These are phyloP conservation scores for Glaucopsyche alexis DNA, from an alignment of 2,888 invertebrate species.

Conservation along the genomic window DNA sequence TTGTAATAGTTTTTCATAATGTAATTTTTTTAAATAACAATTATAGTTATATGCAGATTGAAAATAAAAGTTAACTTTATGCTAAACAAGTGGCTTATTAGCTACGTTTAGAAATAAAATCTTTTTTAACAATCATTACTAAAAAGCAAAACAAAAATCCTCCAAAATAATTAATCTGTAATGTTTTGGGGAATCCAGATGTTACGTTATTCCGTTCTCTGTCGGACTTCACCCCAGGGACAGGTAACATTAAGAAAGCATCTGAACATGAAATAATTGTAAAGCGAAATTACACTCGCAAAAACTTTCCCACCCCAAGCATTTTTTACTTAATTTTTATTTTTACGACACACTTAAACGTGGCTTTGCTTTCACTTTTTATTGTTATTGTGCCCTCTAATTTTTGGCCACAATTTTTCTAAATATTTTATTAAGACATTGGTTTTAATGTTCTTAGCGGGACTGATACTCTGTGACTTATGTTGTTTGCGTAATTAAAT, in stretches of 20 bases:
- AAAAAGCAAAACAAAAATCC: slow-evolving; percentile 29
- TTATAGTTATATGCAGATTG: neutral
- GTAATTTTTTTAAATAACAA: too few species aligned
- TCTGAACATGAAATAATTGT: slow-evolving; percentile 70
- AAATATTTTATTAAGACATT: slow-evolving; percentile 71
- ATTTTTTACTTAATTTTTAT: slow-evolving; percentile 79
- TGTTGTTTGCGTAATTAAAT: slow-evolving; percentile 2
- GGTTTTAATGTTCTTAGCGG: slow-evolving; percentile 57
- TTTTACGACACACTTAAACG: slow-evolving; percentile 79
- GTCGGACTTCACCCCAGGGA: slow-evolving; percentile 52
- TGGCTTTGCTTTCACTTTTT: slow-evolving; percentile 78
- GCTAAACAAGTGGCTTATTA: neutral
- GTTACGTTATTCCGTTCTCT: slow-evolving; percentile 37
- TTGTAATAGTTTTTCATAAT: too few species aligned
- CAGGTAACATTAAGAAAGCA: slow-evolving; percentile 63
- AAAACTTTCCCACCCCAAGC: slow-evolving; percentile 73
- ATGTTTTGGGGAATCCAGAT: slow-evolving; percentile 36
- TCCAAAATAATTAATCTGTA: slow-evolving; percentile 32
- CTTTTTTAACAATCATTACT: neutral
- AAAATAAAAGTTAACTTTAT: neutral
- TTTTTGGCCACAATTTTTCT: slow-evolving; percentile 74
- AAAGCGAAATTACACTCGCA: slow-evolving; percentile 64
- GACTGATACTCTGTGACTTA: neutral
- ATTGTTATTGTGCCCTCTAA: slow-evolving; percentile 78
- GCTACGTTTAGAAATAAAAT: neutral